These are phyloP conservation scores for Rattus rattus DNA, from an alignment of 2,113 vertebrate genomes.

Conservation along the genomic window DNA sequence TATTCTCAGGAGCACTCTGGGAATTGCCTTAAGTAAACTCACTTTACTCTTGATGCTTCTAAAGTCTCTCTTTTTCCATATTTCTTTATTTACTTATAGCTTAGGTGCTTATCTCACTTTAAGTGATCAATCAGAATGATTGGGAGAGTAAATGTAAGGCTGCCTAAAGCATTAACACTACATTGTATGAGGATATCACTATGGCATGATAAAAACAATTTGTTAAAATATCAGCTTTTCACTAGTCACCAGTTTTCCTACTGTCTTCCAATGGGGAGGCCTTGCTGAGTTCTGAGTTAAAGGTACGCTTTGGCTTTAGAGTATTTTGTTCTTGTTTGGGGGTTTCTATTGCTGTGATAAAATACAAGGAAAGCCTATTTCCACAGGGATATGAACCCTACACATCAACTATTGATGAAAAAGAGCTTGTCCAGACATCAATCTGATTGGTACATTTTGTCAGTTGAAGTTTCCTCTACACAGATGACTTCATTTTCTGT, in stretches of 20 bases:
- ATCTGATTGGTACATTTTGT: neutral
- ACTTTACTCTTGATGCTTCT: neutral
- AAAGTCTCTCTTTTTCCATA: neutral
- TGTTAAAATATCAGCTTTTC: neutral
- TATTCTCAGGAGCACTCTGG: neutral
- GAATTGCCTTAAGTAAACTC: neutral
- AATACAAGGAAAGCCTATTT: neutral
- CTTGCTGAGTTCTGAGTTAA: neutral
- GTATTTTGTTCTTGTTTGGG: neutral
- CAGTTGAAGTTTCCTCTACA: neutral
- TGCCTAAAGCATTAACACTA: neutral
- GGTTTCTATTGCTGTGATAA: neutral
- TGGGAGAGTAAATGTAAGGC: neutral
- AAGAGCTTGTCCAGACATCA: neutral
- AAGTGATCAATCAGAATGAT: neutral
- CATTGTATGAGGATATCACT: neutral
- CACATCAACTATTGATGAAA: neutral
- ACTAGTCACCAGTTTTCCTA: neutral
- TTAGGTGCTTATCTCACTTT: neutral
- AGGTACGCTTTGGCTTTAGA: neutral
- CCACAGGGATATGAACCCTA: neutral
- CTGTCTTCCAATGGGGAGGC: neutral
- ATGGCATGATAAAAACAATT: neutral
- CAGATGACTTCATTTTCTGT: neutral
- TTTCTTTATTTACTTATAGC: neutral